Percentiles rank a stretch among this genome's conserved stretches.
Conservation (phyloP, 2,113 vertebrate genomes). For the Leucosticte australis region DNA sequence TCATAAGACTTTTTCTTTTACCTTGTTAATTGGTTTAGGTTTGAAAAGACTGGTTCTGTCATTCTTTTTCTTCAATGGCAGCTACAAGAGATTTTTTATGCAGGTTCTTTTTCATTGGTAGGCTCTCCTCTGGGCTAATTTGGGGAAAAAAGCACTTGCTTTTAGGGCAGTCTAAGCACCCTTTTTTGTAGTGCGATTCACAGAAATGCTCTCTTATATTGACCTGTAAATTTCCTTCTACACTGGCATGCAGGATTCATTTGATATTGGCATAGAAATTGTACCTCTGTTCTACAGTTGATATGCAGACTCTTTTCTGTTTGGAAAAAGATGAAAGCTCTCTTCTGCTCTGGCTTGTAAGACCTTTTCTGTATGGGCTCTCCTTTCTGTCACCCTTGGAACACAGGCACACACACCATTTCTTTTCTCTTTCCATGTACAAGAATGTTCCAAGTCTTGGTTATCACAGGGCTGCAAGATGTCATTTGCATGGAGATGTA, state of each 20-base stretch:
- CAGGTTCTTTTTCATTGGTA: not conserved
- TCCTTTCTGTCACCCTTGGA: not conserved
- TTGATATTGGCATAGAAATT: slow-evolving; percentile 36
- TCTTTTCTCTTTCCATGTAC: not conserved
- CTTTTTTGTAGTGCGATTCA: slow-evolving; percentile 16
- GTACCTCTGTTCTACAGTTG: slow-evolving; percentile 47
- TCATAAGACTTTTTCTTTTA: slow-evolving; percentile 39
- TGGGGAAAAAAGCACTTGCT: not conserved
- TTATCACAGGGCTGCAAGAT: slow-evolving; percentile 54
- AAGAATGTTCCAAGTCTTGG: slow-evolving; percentile 33
- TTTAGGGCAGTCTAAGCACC: not conserved
- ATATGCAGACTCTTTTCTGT: slow-evolving; percentile 43
- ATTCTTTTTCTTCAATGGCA: slow-evolving; percentile 29
- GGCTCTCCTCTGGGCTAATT: not conserved
- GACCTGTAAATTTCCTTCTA: slow-evolving; percentile 37
- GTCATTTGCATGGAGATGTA: slow-evolving; percentile 2
- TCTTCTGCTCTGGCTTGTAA: not conserved
- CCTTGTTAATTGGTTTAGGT: slow-evolving; percentile 54
- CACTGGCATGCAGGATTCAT: not conserved
- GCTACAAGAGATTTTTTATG: slow-evolving; percentile 4
- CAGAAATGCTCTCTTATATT: slow-evolving; percentile 15
- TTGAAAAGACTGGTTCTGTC: slow-evolving; percentile 42
- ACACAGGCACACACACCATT: not conserved
- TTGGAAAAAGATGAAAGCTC: slow-evolving; percentile 57
- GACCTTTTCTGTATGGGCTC: not conserved